Percentiles rank a stretch among this genome's conserved stretches.
These are phyloP conservation scores for Caenorhabditis drosophilae DNA, from an alignment of 2,888 invertebrate genomes.

Conservation along the genomic window DNA sequence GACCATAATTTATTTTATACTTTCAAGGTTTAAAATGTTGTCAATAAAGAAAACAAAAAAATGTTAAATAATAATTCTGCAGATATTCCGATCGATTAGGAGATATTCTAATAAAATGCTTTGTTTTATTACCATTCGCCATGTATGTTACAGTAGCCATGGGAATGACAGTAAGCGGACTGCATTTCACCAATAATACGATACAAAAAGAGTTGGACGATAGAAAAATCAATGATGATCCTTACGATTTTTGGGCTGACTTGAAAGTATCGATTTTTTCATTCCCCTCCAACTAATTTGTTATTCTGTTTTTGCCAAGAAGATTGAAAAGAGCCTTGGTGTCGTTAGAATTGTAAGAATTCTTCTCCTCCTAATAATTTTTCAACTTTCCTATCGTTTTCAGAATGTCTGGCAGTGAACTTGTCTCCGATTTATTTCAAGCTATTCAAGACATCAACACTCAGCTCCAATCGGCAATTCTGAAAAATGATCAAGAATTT, in stretches of 20 bases:
- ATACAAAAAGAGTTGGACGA: slow-evolving; percentile 16
- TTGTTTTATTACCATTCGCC: slow-evolving; percentile 29
- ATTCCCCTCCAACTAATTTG: too few species aligned
- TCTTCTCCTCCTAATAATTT: not conserved
- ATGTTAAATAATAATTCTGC: too few species aligned
- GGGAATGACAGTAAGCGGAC: slow-evolving; percentile 33
- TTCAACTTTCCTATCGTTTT: slow-evolving; percentile 1
- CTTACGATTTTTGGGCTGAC: slow-evolving; percentile 49
- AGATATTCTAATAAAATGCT: slow-evolving; percentile 30
- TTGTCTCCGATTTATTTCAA: too few species aligned
- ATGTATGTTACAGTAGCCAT: slow-evolving; percentile 39
- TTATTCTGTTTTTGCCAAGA: too few species aligned
- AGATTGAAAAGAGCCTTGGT: slow-evolving; percentile 32
- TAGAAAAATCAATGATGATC: slow-evolving; percentile 37
- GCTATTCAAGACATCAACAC: slow-evolving; percentile 13
- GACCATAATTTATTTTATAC: slow-evolving; percentile 24
- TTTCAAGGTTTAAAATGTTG: slow-evolving; percentile 18
- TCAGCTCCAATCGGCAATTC: slow-evolving; percentile 15
- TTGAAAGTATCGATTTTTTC: slow-evolving; percentile 28
- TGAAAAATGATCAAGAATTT: slow-evolving; percentile 31
- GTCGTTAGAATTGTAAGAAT: slow-evolving; percentile 16
- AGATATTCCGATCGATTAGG: slow-evolving; percentile 31
- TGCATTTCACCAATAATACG: slow-evolving; percentile 17
- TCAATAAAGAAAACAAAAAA: too few species aligned
- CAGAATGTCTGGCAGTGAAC: slow-evolving; percentile 6